phyloP scores from a whole-genome alignment of 1,140 invertebrate genomes.

The Cepaea nemoralis region DNA sequence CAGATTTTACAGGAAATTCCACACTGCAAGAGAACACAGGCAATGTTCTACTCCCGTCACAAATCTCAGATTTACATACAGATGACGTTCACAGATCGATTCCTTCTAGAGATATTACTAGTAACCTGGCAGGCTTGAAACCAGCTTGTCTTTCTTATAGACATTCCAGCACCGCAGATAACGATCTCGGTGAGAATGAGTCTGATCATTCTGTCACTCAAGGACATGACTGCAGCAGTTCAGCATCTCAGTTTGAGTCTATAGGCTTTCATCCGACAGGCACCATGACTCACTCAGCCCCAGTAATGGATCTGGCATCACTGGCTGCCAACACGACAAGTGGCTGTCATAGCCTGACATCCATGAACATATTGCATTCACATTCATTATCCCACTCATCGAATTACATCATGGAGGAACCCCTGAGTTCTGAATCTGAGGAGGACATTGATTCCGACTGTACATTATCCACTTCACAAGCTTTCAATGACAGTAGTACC shows the following conservation, averaged over 20 bases:
- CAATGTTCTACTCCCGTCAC: constrained; percentile 64
- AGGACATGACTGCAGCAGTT: neutral
- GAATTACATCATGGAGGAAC: constrained; percentile 16
- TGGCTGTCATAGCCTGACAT: constrained; percentile 69
- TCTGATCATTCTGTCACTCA: neutral
- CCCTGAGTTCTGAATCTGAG: constrained; percentile 57
- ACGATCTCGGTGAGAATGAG: no score
- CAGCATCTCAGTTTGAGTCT: neutral
- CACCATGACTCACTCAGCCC: constrained; percentile 48
- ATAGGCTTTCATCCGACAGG: constrained; percentile 8
- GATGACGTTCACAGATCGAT: constrained; percentile 59
- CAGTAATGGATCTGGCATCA: constrained; percentile 66
- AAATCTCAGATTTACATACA: constrained; percentile 60
- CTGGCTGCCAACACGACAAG: constrained; percentile 69
- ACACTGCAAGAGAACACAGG: constrained; percentile 65
- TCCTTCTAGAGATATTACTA: constrained; percentile 58
- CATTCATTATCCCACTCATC: constrained; percentile 35
- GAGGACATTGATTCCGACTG: constrained; percentile 51
- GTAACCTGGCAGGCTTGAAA: no score
- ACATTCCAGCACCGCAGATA: constrained; percentile 60
- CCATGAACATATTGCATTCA: constrained; percentile 67
- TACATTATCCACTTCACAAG: constrained; percentile 58
- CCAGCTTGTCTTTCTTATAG: no score
- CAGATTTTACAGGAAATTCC: constrained; percentile 60
- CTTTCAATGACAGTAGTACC: constrained; percentile 58